Percentiles rank a stretch among this genome's conserved stretches.
Evolutionary conservation across 2,113 vertebrate genomes (phyloP).

Genomic region (Xenotilapia leptura): DNA sequence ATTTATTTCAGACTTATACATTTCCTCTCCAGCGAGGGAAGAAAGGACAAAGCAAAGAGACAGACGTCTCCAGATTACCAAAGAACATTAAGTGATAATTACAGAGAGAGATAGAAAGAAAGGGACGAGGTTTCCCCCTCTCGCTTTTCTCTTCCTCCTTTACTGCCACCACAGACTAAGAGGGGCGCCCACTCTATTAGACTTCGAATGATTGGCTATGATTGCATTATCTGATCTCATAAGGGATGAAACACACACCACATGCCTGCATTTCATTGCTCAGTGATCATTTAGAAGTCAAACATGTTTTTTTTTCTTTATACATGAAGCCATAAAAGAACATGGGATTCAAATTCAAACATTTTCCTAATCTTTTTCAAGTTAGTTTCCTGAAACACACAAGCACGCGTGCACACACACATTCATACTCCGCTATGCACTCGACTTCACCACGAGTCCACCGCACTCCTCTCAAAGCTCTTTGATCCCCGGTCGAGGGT

Average conservation of each 20-base stretch:
- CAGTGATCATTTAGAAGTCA: conserved; percentile 30
- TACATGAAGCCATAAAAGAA: conserved; percentile 20
- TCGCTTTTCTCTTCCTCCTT: conserved; percentile 44
- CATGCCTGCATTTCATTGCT: conserved; percentile 49
- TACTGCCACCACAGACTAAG: conserved; percentile 57
- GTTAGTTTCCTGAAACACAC: conserved; percentile 1
- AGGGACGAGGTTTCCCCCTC: conserved; percentile 32
- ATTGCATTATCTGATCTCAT: conserved; percentile 59
- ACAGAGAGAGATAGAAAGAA: conserved; percentile 58
- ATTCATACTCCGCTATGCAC: conserved; percentile 25
- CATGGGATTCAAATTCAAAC: conserved; percentile 46
- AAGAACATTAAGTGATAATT: conserved; percentile 74
- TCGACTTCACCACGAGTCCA: conserved; percentile 58
- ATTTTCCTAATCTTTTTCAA: conserved; percentile 43
- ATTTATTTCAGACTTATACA: conserved; percentile 65
- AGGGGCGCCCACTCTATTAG: conserved; percentile 64
- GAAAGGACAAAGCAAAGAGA: conserved; percentile 33
- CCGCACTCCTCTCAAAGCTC: conserved; percentile 55
- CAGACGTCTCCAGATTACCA: conserved; percentile 56
- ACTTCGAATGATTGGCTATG: conserved; percentile 54
- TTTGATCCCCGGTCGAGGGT: conserved; percentile 69
- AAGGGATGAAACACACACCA: conserved; percentile 36
- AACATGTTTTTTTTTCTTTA: conserved; percentile 13
- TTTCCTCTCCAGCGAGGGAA: conserved; percentile 33
- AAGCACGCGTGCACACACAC: not conserved